Base-by-base conservation (phyloP, 1,140 invertebrate genomes). In the Drosophila punjabiensis region DNA sequence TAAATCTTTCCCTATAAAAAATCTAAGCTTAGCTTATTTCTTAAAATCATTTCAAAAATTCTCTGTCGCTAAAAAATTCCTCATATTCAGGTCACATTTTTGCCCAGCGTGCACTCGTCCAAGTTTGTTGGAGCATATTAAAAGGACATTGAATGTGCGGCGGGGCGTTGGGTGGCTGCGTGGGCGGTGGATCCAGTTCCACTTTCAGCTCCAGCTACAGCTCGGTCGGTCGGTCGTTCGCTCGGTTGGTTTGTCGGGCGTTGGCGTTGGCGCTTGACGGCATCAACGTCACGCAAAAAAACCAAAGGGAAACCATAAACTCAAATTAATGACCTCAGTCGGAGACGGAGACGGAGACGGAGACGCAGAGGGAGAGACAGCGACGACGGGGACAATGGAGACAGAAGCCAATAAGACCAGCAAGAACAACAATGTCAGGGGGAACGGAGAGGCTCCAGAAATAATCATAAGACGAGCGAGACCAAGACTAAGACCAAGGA, bases 301-400 rank as follows among this genome's bases (percentile, higher is more conserved):
- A 52, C 76, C 77, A 84, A 92, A 91, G 82, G 86, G 88, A 91
- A 91, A 91, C 87, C 88, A 91, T 91, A 91, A 91, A 91, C 85
- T 91, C 82, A 91, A 91, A 91, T 91, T 91, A 91, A 91, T 91
- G 87, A 91, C 86, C 84, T 88, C 75, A 69, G 83, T 39, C 47
- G 69, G 71, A 53, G 64, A 39, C 32, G 32, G 32, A 8, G 24
- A 32, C 47, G 69, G 71, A 53, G 64, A 39, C 32, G 32, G 32
- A 8, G 24, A 32, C 41, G 20, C 18, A 13, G 50, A 30, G 4
- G 41, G 32, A 45, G 35, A 30, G 13, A 20, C 61, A 41, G 9
- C 4, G n/a, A 61, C 4, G n/a, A 61, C 60, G 35, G 75, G 59
- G 73, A 59, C 55, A 78, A 61, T 65, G 76, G 67, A 79, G 76